These are phyloP conservation scores for Brenthis daphne DNA, from an alignment of 2,888 invertebrate species.

Conservation along the genomic window DNA sequence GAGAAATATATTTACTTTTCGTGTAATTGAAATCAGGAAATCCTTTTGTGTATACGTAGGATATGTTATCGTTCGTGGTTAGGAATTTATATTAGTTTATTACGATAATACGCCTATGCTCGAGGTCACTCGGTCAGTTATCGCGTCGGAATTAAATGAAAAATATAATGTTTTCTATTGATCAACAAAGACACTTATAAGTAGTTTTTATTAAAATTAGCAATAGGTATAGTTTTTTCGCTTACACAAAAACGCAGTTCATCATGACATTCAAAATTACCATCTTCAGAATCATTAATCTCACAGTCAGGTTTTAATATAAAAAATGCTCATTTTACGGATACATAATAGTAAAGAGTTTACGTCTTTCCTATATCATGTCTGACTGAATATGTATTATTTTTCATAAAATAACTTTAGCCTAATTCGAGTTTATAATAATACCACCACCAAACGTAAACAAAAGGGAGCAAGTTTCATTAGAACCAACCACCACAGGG, in stretches of 20 bases:
- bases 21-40: slow-evolving; percentile 40
- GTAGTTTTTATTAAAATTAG: too few relatives aligned
- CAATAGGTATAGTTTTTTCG: too few relatives aligned
- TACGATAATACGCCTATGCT: slow-evolving; percentile 29
- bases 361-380: too few relatives aligned
- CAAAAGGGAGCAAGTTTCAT: neutral
- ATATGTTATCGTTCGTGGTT: slow-evolving; percentile 35
- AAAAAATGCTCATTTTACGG: too few relatives aligned
- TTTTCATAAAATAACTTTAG: too few relatives aligned
- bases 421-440: too few relatives aligned
- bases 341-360: too few relatives aligned
- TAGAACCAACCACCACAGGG: neutral
- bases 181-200: neutral
- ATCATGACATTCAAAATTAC: too few relatives aligned
- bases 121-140: slow-evolving; percentile 31
- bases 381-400: too few relatives aligned
- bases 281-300: too few relatives aligned
- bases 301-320: too few relatives aligned
- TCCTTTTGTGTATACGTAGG: slow-evolving; percentile 32
- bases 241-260: neutral
- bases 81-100: slow-evolving; percentile 35
- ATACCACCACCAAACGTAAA: neutral
- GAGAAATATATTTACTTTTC: neutral
- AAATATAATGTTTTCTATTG: neutral
- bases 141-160: neutral